These are phyloP conservation scores for Molossus molossus DNA, from an alignment of 2,797 vertebrate genomes.

Conservation along the genomic window DNA sequence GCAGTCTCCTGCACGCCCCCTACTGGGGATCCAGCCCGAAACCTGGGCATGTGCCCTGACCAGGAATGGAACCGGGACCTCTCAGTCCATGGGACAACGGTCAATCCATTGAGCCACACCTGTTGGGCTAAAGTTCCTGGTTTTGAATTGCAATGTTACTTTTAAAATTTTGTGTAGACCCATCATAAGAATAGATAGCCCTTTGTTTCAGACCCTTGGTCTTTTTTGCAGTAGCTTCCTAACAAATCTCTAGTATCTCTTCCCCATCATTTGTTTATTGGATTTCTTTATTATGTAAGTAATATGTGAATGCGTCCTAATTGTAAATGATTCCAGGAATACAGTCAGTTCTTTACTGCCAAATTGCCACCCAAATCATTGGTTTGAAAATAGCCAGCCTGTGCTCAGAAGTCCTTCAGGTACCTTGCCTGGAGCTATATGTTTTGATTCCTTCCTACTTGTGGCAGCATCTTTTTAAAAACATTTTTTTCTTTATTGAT, in stretches of 20 bases:
- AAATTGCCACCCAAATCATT: not conserved
- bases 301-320: slow-evolving; percentile 4
- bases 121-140: not conserved
- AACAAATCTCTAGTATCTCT: slow-evolving; percentile 1
- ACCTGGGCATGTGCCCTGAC: too few species aligned
- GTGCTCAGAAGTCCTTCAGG: not conserved
- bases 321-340: slow-evolving; percentile 52
- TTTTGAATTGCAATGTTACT: slow-evolving; percentile 34
- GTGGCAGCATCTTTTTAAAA: not conserved
- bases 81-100: too few species aligned
- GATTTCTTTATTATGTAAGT: slow-evolving; percentile 23
- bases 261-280: slow-evolving; percentile 4
- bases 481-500: too few species aligned
- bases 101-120: too few species aligned
- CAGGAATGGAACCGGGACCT: too few species aligned
- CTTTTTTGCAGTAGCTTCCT: not conserved
- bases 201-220: slow-evolving; percentile 15
- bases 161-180: slow-evolving; percentile 23
- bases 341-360: not conserved
- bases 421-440: not conserved
- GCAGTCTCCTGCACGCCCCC: too few species aligned
- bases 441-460: not conserved
- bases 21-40: too few species aligned
- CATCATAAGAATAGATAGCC: not conserved
- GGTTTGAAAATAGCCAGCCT: slow-evolving; percentile 42